Percentiles rank a stretch among this genome's conserved stretches.
These are phyloP conservation scores for Macrotis lagotis DNA, from an alignment of 2,113 vertebrate species.

Conservation along the genomic window DNA sequence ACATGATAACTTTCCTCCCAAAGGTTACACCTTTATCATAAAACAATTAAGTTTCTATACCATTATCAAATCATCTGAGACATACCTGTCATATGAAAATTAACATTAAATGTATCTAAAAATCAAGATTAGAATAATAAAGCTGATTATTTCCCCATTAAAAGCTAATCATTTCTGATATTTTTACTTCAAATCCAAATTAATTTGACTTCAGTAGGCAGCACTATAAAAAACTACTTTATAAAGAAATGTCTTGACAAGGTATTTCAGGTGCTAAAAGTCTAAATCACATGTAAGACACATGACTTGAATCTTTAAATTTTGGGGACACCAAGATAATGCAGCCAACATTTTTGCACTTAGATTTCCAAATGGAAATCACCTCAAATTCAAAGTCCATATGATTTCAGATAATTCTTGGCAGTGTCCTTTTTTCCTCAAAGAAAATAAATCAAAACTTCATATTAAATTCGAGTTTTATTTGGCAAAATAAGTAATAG, in stretches of 20 bases:
- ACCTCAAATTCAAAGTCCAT: not conserved
- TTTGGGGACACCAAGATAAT: not conserved
- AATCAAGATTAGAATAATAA: not conserved
- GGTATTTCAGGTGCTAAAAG: not conserved
- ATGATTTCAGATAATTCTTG: not conserved
- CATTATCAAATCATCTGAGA: not conserved
- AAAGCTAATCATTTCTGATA: not conserved
- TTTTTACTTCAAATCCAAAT: not conserved
- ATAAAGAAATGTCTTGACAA: not conserved
- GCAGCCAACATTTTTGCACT: not conserved
- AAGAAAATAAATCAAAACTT: not conserved
- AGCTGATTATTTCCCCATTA: not conserved
- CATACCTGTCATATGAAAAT: not conserved
- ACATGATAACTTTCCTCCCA: not conserved
- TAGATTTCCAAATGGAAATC: not conserved
- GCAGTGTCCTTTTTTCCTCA: not conserved
- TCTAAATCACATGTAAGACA: not conserved
- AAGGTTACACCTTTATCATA: not conserved
- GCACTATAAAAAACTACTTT: not conserved
- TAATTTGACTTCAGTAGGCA: not conserved
- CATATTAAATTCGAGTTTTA: not conserved
- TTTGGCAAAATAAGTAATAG: not conserved
- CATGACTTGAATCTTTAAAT: not conserved
- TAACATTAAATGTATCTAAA: not conserved
- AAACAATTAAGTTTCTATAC: not conserved